Percentiles rank a stretch among this genome's conserved stretches.
phyloP scores from a whole-genome alignment of 2,888 invertebrate species.

The Orthosia cruda region DNA sequence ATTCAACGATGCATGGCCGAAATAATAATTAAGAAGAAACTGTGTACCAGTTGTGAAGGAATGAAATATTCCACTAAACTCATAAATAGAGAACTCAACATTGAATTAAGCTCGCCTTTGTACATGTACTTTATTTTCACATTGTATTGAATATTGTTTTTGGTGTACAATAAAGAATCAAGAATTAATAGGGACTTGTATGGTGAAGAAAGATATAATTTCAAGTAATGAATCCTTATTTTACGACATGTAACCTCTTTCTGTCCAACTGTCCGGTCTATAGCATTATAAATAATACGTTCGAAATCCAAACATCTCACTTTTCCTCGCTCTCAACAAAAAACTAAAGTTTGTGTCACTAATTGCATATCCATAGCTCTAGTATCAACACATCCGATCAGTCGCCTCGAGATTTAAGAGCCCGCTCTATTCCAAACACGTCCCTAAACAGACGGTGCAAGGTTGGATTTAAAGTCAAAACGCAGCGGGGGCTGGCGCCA shows the following conservation, averaged over 20 bases:
- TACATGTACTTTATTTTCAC: too few species aligned
- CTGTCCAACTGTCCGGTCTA: conserved; percentile 42
- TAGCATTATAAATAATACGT: conserved; percentile 58
- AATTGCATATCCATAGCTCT: conserved; percentile 89
- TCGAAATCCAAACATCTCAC: conserved; percentile 74
- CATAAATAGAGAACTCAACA: too few species aligned
- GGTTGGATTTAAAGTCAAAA: conserved; percentile 65
- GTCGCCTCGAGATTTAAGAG: conserved; percentile 73
- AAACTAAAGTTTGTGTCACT: conserved; percentile 84
- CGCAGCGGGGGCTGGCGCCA: conserved; percentile 84
- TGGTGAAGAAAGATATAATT: too few species aligned
- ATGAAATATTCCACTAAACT: conserved; percentile 7
- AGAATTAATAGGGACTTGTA: not conserved
- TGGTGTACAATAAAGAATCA: too few species aligned
- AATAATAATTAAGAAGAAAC: conserved; percentile 65
- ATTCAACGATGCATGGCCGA: conserved; percentile 71
- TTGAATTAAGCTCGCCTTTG: too few species aligned
- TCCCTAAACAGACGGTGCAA: conserved; percentile 66
- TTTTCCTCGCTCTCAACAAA: conserved; percentile 69
- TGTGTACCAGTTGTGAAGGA: conserved; percentile 14
- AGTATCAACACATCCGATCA: conserved; percentile 90
- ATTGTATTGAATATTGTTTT: too few species aligned
- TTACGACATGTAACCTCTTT: conserved; percentile 3
- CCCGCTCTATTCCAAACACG: conserved; percentile 57
- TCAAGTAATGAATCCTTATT: not conserved